Conservation (phyloP, 2,888 invertebrate species). For the Chrysolina americana region DNA sequence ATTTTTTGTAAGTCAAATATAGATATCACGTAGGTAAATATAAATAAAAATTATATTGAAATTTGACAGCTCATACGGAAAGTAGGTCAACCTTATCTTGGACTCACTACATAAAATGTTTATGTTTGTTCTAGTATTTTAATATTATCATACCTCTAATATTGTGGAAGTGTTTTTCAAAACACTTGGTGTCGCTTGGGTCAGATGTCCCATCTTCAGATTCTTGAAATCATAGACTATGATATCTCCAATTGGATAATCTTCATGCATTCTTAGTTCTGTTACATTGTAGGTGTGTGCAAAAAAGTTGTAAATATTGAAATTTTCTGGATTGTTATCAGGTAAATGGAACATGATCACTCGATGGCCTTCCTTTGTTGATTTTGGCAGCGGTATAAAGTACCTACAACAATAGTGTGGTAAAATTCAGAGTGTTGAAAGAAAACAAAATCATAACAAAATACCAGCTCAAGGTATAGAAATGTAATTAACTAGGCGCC, state of each 20-base stretch:
- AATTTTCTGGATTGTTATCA: conserved; percentile 54
- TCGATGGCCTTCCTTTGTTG: conserved; percentile 69
- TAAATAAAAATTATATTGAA: too few species aligned
- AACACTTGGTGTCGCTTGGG: conserved; percentile 67
- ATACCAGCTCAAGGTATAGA: too few species aligned
- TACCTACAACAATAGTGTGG: conserved; percentile 60
- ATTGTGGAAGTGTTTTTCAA: conserved; percentile 68
- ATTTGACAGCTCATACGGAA: too few species aligned
- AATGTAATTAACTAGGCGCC: too few species aligned
- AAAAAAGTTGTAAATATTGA: conserved; percentile 65
- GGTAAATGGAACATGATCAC: conserved; percentile 69
- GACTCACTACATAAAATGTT: too few species aligned
- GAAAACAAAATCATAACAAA: too few species aligned
- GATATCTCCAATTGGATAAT: conserved; percentile 69
- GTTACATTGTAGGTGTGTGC: conserved; percentile 69
- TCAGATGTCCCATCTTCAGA: conserved; percentile 66
- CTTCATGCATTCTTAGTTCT: conserved; percentile 69
- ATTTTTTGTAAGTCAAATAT: too few species aligned
- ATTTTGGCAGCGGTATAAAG: conserved; percentile 69
- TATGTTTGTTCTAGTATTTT: too few species aligned
- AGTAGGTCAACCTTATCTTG: too few species aligned
- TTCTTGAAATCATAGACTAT: conserved; percentile 69
- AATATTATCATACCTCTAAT: conserved; percentile 66
- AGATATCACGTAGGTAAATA: too few species aligned
- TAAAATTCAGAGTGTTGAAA: too few species aligned